Conservation (phyloP, 2,113 vertebrate species). For the Odocoileus hemionus region DNA sequence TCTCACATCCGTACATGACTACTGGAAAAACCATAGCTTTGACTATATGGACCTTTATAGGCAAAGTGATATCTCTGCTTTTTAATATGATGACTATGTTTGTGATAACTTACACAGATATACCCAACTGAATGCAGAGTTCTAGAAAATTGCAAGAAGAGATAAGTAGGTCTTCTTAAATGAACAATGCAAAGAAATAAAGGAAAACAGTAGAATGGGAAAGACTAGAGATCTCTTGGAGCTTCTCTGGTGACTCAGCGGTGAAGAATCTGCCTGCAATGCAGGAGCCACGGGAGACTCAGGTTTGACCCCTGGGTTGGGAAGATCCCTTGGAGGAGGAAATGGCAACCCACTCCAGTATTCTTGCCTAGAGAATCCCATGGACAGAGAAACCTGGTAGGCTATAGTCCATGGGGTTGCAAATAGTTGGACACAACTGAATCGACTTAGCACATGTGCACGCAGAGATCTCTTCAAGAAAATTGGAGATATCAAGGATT, state of each 20-base stretch:
- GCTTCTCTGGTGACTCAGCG: background rate
- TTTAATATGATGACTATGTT: background rate
- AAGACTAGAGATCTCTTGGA: background rate
- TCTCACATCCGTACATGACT: background rate
- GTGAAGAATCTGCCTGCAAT: background rate
- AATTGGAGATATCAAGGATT: background rate
- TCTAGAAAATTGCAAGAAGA: background rate
- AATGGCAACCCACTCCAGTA: background rate
- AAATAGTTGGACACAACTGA: background rate
- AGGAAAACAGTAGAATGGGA: background rate
- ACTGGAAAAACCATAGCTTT: background rate
- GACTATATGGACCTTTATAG: background rate
- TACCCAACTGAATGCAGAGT: background rate
- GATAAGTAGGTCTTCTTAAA: background rate
- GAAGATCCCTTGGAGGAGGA: background rate
- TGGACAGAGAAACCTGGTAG: background rate
- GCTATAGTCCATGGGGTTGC: background rate
- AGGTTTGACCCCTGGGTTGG: background rate
- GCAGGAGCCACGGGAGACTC: background rate
- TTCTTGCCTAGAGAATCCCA: background rate
- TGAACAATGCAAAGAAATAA: background rate
- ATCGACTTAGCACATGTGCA: background rate
- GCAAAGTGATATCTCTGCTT: background rate
- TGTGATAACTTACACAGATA: background rate
- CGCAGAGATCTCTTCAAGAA: background rate